These are phyloP conservation scores for Ypsolopha sequella DNA, from an alignment of 2,888 invertebrate genomes.

Conservation along the genomic window DNA sequence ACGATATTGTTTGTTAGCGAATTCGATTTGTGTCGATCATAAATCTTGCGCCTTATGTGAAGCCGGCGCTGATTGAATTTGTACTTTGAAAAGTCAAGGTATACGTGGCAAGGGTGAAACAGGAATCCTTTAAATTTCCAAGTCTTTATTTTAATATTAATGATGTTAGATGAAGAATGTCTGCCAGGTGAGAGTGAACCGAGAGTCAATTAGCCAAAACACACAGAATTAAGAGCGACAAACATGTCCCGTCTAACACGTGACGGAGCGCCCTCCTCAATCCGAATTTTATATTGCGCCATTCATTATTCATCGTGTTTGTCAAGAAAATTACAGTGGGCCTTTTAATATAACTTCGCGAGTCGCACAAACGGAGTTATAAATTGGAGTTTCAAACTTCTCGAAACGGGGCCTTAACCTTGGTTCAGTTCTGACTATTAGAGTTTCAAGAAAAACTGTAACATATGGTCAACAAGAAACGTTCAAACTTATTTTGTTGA, in stretches of 20 bases:
- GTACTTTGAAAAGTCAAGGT: slow-evolving; percentile 36
- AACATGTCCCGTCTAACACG: slow-evolving; percentile 52
- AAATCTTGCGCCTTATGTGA: slow-evolving; percentile 70
- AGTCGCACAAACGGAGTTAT: slow-evolving; percentile 31
- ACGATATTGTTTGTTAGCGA: slow-evolving; percentile 70
- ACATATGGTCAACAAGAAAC: too few relatives aligned
- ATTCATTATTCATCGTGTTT: slow-evolving; percentile 66
- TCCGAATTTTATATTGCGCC: slow-evolving; percentile 65
- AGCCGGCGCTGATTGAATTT: slow-evolving; percentile 63
- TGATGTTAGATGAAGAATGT: slow-evolving; percentile 27
- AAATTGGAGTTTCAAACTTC: slow-evolving; percentile 59
- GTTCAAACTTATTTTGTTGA: too few relatives aligned
- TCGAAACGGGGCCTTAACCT: slow-evolving; percentile 44
- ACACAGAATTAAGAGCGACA: slow-evolving; percentile 66
- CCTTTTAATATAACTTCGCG: slow-evolving; percentile 69
- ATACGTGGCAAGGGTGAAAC: slow-evolving; percentile 13
- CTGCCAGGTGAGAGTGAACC: slow-evolving; percentile 37
- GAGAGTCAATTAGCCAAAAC: slow-evolving; percentile 67
- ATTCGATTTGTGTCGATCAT: slow-evolving; percentile 71
- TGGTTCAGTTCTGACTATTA: slow-evolving; percentile 29
- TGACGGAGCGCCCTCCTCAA: slow-evolving; percentile 54
- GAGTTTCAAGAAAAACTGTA: neutral
- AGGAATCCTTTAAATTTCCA: neutral
- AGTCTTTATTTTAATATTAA: slow-evolving; percentile 44
- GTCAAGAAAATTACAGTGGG: slow-evolving; percentile 66